Base-by-base conservation (phyloP, 2,797 vertebrate species). In the Esox masquinongy region DNA sequence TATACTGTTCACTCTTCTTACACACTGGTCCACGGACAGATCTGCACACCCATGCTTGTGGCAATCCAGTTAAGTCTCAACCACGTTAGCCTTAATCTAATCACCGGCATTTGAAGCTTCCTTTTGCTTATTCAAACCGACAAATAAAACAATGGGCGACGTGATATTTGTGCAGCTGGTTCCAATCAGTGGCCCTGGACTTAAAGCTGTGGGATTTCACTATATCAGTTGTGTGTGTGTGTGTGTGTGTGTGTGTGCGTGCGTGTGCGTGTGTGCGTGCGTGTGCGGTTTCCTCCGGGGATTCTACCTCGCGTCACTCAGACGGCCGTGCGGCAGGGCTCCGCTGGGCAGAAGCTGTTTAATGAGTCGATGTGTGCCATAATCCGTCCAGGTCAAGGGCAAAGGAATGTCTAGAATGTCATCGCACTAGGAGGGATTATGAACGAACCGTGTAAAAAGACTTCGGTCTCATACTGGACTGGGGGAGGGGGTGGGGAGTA, bases 281-380 rank as follows among this genome's bases (percentile, higher is more conserved):
- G 8, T 22, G 19, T 56, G 7, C 51, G 2, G 19, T 1, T 8
- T 59, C n/a, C 53, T 22, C 53, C 3, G n/a, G 19, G 53, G n/a
- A 9, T 0, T n/a, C 8, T 22, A 59, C n/a, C 53, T 59, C 19
- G 53, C n/a, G 22, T 59, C n/a, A 59, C 53, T 59, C 53, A 59
- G 53, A 59, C n/a, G 2, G 53, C 53, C n/a, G n/a, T 5, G 5
- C n/a, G 53, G 53, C 53, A n/a, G n/a, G 8, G n/a, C 53, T 59
- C 53, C 9, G 53, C 53, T n/a, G n/a, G 53, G n/a, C n/a, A 56
- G 53, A 56, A n/a, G 53, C 53, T 59, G 53, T 59, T 59, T 59
- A 59, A 59, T 59, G n/a, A 59, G 53, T 59, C 19, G 50, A 16
- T 53, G 50, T 53, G 50, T 7, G 50, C 7, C 2, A 19, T 53